phyloP scores from a whole-genome alignment of 2,113 vertebrate genomes.

The Globicephala melas region DNA sequence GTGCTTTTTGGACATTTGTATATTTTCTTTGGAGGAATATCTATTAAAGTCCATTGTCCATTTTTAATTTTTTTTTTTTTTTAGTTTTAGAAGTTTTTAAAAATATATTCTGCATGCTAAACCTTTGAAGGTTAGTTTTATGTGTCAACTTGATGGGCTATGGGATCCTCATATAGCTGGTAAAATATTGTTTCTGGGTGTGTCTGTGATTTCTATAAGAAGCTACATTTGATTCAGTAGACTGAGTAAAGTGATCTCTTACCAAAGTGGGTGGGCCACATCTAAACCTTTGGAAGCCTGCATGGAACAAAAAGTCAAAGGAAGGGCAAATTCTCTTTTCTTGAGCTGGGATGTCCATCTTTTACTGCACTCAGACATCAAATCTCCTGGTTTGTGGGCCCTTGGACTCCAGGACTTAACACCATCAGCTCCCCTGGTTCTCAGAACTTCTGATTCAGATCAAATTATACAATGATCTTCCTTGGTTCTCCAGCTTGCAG shows the following conservation, averaged over 20 bases:
- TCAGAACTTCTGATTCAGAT: neutral
- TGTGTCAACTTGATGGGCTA: neutral
- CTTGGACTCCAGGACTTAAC: neutral
- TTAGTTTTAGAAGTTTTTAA: neutral
- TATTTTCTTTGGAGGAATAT: neutral
- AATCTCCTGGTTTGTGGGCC: neutral
- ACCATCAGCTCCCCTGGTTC: neutral
- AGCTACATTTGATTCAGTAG: neutral
- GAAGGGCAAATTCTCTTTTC: neutral
- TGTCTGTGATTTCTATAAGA: neutral
- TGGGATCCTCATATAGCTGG: neutral
- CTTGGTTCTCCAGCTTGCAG: neutral
- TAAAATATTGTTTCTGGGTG: neutral
- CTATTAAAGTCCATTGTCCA: neutral
- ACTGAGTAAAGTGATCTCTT: neutral
- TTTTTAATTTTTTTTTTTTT: neutral
- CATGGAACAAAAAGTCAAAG: neutral
- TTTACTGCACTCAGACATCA: neutral
- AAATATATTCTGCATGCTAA: neutral
- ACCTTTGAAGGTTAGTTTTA: neutral
- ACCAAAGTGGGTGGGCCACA: neutral
- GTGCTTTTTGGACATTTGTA: neutral
- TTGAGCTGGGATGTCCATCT: neutral
- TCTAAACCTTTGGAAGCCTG: neutral
- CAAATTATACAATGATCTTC: neutral